Base-by-base conservation (phyloP, 2,113 vertebrate species). In the Benitochromis conjunctus region DNA sequence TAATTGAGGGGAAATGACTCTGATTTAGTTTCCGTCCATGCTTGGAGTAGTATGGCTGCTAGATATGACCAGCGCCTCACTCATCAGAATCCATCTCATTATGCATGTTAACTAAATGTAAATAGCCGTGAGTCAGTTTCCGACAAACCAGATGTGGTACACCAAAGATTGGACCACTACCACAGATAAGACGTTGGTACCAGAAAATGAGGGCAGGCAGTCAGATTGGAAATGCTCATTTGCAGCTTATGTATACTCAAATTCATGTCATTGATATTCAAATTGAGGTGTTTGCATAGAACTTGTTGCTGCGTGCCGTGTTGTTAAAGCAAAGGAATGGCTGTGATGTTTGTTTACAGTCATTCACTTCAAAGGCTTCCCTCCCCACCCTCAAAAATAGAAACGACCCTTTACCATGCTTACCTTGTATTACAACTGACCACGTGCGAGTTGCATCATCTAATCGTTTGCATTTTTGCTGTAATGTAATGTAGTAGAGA, bases 1-100 rank as follows among this genome's bases (percentile, higher is more conserved):
- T 95, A 95, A 95, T 93, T 93, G 93, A 94, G 51, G 94, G 93
- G 90, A 94, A 94, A 94, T 91, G 26, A 93, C 83, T 91, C 36
- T 87, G 92, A 94, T 93, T 94, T 82, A 58, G 94, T 93, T 94
- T 93, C 60, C 91, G 62, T 76, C 79, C 80, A 26, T 71, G 83
- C 78, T 83, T 29, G 24, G 34, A 92, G 79, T 10, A 81, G 76
- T 79, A 62, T 3, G 19, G 79, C 87, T 57, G 80, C 66, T 55
- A 76, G 76, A 91, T 83, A 88, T 87, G 90, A 92, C 62, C 80
- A 55, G 79, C 62, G 21, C 82, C 79, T 38, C 79, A 43, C 80
- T 89, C 80, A 55, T 53, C 84, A 85, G 53, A 80, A 46, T 54
- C 79, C 71, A 43, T 89, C 85, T 85, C 77, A 89, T 93, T 84